Percentiles rank a stretch among this genome's conserved stretches.
phyloP scores from a whole-genome alignment of 2,113 vertebrate genomes.

The Geococcyx californianus region DNA sequence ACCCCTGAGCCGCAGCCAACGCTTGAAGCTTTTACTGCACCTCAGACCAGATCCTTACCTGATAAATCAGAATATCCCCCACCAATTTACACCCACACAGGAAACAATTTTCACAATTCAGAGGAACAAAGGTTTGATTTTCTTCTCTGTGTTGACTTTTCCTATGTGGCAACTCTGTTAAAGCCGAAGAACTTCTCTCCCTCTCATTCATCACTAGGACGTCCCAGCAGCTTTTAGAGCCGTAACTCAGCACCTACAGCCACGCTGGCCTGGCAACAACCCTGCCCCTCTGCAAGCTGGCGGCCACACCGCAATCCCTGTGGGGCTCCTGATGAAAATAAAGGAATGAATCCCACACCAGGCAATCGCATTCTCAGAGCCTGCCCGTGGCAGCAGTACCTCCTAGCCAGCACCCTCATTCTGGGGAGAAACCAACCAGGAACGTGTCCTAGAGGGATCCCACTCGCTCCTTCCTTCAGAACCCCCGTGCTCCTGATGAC shows the following conservation, averaged over 20 bases:
- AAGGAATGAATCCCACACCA: not conserved
- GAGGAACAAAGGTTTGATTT: slow-evolving; percentile 22
- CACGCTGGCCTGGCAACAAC: not conserved
- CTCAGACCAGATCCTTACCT: not conserved
- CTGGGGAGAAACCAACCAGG: not conserved
- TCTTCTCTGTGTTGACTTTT: not conserved
- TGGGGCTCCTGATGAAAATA: not conserved
- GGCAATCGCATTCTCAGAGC: not conserved
- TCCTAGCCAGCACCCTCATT: not conserved
- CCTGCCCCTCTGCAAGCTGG: not conserved
- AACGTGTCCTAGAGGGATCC: not conserved
- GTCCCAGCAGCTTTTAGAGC: not conserved
- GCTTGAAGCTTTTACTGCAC: slow-evolving; percentile 15
- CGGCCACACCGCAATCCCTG: not conserved
- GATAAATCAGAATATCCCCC: slow-evolving; percentile 47
- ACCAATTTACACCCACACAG: slow-evolving; percentile 24
- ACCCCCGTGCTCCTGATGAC: not conserved
- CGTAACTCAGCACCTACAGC: not conserved
- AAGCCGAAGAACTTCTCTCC: not conserved
- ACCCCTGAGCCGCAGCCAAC: not conserved
- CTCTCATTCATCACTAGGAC: not conserved
- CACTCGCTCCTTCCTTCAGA: not conserved
- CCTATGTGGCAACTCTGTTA: not conserved
- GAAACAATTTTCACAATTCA: slow-evolving; percentile 15
- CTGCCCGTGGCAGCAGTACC: not conserved